phyloP scores from a whole-genome alignment of 2,113 vertebrate genomes.

The Dolichallabes microphthalmus region DNA sequence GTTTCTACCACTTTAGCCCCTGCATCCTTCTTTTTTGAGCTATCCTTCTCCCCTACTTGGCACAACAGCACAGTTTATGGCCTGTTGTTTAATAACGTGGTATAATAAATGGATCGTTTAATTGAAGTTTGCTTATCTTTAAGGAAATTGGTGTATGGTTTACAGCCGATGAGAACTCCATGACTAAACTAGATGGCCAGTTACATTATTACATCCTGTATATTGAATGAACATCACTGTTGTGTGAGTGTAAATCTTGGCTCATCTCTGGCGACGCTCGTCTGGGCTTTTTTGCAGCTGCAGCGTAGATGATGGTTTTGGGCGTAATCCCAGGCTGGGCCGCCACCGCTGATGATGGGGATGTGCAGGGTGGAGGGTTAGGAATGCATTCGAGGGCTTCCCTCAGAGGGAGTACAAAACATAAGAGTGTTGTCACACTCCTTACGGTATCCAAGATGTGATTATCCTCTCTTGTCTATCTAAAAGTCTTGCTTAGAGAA shows the following conservation, averaged over 20 bases:
- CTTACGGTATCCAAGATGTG: background rate
- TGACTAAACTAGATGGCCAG: background rate
- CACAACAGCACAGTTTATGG: background rate
- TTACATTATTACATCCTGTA: background rate
- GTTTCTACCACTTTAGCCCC: background rate
- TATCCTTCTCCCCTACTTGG: background rate
- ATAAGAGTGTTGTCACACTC: background rate
- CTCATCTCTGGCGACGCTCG: conserved; percentile 13
- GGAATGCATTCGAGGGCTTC: conserved; percentile 42
- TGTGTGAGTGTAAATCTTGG: conserved; percentile 36
- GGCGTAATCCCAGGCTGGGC: conserved; percentile 43
- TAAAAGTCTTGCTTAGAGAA: background rate
- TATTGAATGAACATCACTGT: background rate
- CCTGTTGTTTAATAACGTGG: background rate
- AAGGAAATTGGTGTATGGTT: background rate
- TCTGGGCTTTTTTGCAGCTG: conserved; percentile 33
- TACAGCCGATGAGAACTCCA: background rate
- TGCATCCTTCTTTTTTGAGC: background rate
- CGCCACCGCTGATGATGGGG: conserved; percentile 5
- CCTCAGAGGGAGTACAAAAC: conserved; percentile 10
- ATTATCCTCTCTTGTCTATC: background rate
- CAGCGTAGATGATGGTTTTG: conserved; percentile 34
- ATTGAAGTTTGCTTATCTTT: background rate
- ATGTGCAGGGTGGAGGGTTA: conserved; percentile 30
- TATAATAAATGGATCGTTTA: background rate